Base-by-base conservation (phyloP, 2,797 vertebrate species). In the Gambelia wislizenii region DNA sequence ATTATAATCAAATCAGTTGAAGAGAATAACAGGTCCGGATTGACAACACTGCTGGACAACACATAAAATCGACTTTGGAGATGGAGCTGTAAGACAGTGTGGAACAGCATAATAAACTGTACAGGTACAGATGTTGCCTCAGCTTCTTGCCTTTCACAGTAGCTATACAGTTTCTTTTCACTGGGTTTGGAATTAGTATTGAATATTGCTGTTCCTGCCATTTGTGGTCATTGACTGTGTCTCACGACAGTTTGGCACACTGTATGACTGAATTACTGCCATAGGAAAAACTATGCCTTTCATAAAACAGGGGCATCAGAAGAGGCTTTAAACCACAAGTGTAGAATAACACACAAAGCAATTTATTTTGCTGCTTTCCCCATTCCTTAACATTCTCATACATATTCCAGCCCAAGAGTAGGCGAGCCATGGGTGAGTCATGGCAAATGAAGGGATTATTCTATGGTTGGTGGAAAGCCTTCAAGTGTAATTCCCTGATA, bases 251-350 rank as follows among this genome's bases (percentile, higher is more conserved):
- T 54, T 54, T 80, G 69, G 47, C 64, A 72, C 7, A 42, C 84
- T 77, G 18, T 79, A 80, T 87, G 18, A 72, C 78, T 56, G 61
- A 81, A 72, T 81, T 81, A 72, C 39, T 72, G 49, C 39, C 44
- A 27, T 81, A 72, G 39, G 36, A 42, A 54, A 80, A 81, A 52
- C 9, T 12, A 6, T 13, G 39, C 36, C 27, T 87, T 81, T 87
- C 18, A 81, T 81, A 47, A 87, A 79, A 52, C 20, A 2, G 47
- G 6, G 9, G 27, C 49, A 79, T 79, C 25, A 70, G 30, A 30
- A 79, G 36, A 69, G 7, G 25, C 7, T 1, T 78, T 61, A 67
- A 86, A 87, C 16, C n/a, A 54, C 36, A 72, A 59, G 5, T n/a
- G 52, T 44, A 59, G 6, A 87, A 72, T 42, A 80, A 52, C 18